Evolutionary conservation across 2,797 vertebrate genomes (phyloP).

Genomic region (Benthosema pterotum): DNA sequence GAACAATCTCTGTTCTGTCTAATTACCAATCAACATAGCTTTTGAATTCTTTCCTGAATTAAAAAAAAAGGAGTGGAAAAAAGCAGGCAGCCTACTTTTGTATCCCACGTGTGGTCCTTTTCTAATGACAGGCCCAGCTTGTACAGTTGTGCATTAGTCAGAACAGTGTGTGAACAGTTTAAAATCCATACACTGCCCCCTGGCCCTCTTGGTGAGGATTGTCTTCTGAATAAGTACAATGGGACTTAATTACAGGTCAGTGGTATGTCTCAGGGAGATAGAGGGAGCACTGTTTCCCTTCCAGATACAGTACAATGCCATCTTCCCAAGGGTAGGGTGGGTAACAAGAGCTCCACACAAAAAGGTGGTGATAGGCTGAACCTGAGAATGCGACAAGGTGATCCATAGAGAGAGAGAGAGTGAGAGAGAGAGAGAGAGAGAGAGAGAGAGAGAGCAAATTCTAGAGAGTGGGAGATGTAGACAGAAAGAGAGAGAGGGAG

Average conservation of each 20-base stretch:
- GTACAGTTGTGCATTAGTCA: slow-evolving; percentile 71
- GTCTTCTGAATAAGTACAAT: slow-evolving; percentile 75
- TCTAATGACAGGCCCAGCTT: slow-evolving; percentile 66
- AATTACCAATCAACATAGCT: slow-evolving; percentile 70
- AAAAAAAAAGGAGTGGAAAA: slow-evolving; percentile 35
- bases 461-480: not conserved
- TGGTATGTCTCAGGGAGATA: slow-evolving; percentile 77
- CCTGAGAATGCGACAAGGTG: slow-evolving; percentile 72
- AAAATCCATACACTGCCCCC: slow-evolving; percentile 67
- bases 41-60: slow-evolving; percentile 50
- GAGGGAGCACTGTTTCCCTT: slow-evolving; percentile 78
- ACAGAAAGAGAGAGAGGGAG: slow-evolving; percentile 47
- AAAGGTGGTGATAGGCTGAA: slow-evolving; percentile 77
- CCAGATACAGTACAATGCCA: slow-evolving; percentile 81
- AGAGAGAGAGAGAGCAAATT: slow-evolving; percentile 3
- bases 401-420: slow-evolving; percentile 35
- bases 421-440: slow-evolving; percentile 1
- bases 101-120: slow-evolving; percentile 67
- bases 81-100: slow-evolving; percentile 48
- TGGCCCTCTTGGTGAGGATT: slow-evolving; percentile 70
- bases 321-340: slow-evolving; percentile 78
- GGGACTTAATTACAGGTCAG: slow-evolving; percentile 81
- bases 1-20: slow-evolving; percentile 65
- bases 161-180: slow-evolving; percentile 63
- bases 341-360: slow-evolving; percentile 73